Evolutionary conservation across 2,113 vertebrate species (phyloP), one percentile per base, ranked within the genome.

Genomic region (Tachycineta bicolor): DNA sequence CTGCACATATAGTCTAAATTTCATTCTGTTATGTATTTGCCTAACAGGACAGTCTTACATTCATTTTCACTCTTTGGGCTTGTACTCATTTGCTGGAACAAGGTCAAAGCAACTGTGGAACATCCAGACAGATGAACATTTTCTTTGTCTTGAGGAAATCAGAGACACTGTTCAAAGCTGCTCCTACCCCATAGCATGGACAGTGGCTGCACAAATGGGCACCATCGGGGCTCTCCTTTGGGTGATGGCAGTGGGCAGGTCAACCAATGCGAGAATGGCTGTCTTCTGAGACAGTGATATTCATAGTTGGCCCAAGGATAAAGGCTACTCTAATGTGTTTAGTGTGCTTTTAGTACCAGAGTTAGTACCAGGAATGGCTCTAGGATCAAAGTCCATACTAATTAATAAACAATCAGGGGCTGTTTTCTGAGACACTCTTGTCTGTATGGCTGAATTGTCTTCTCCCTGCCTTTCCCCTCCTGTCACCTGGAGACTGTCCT

Each of bases 141-240:
- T 76, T 83, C 75, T 63, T 86, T 86, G 59, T 78, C 55, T 90
- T 67, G 34, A 86, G 71, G 68, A 74, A 94, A 69, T 47, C 41
- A 83, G 49, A 76, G 52, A 50, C 70, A 29, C 15, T 34, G 33
- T 9, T 85, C 56, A 58, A 55, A 90, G 43, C 53, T 91, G 33
- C 33, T 88, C 14, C 34, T 73, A 19, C 52, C 14, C n/a, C 16
- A 19, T 11, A 41, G 49, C 44, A 29, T 0, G 9, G 73, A 3
- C 10, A 67, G 23, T 74, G 76, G 47, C 25, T 56, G 78, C 79
- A 65, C 37, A 67, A 41, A 81, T 8, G 18, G 43, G 26, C 39
- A 55, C 26, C 53, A 19, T 0, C 0, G 0, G 29, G 60, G 28
- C 56, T 78, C 70, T 78, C 15, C 62, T 53, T 47, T 7, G 12